These are phyloP conservation scores for Glossosoma conforme DNA, from an alignment of 1,140 invertebrate species.

Conservation along the genomic window DNA sequence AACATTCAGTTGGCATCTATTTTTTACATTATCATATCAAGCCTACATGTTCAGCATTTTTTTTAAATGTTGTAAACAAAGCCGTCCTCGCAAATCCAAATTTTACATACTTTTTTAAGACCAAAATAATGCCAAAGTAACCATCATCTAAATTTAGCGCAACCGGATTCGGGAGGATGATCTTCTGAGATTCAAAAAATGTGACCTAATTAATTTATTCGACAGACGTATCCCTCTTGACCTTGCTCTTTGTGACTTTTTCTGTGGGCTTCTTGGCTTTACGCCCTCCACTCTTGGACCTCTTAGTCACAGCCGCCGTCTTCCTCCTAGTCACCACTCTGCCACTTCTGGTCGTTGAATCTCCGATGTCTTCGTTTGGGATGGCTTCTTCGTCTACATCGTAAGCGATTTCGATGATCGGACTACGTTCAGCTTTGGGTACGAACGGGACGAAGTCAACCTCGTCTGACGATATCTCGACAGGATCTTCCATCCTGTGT, in stretches of 20 bases:
- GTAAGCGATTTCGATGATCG: constrained; percentile 2
- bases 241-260: neutral
- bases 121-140: neutral
- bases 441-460: constrained; percentile 7
- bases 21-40: no score
- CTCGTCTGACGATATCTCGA: constrained; percentile 14
- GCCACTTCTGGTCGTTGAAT: neutral
- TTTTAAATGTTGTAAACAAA: no score
- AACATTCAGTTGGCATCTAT: no score
- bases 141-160: neutral
- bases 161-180: no score
- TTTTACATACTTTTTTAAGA: constrained; percentile 2
- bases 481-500: neutral
- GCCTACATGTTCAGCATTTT: no score
- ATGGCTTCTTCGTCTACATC: constrained; percentile 5
- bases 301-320: neutral
- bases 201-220: constrained; percentile 1
- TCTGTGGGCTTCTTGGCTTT: constrained; percentile 12
- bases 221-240: neutral
- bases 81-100: no score
- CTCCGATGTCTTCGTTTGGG: neutral
- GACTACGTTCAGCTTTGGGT: constrained; percentile 9
- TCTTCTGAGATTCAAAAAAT: neutral
- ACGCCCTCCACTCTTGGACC: constrained; percentile 10
- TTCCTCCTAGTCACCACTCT: constrained; percentile 4